Conservation (phyloP, 2,797 vertebrate genomes). For the Coregonus suidteri region DNA sequence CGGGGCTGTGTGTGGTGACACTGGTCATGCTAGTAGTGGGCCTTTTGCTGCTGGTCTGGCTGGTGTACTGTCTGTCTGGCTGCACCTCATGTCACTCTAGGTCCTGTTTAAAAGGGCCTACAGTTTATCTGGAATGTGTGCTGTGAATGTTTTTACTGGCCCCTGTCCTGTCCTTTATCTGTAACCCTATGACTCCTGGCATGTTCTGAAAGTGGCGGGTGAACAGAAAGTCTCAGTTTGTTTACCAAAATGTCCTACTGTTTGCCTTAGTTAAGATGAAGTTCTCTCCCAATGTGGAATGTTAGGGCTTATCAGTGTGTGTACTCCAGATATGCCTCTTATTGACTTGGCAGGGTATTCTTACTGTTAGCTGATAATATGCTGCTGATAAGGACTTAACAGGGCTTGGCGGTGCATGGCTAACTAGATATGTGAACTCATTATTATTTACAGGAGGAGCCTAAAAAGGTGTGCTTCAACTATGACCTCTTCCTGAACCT, state of each 20-base stretch:
- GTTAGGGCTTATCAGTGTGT: slow-evolving; percentile 45
- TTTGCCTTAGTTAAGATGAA: not conserved
- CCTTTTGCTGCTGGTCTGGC: not conserved
- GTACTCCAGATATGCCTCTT: slow-evolving; percentile 29
- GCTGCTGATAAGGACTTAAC: slow-evolving; percentile 6
- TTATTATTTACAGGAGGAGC: slow-evolving; percentile 86
- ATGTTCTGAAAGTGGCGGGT: not conserved
- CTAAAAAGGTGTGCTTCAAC: slow-evolving; percentile 94
- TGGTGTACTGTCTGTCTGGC: not conserved
- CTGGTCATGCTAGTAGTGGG: not conserved
- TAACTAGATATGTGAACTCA: not conserved
- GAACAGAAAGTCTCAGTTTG: not conserved
- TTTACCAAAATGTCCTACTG: not conserved
- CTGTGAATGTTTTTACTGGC: not conserved
- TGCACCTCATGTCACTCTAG: not conserved
- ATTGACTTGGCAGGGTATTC: slow-evolving; percentile 45
- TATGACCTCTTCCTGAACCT: slow-evolving; percentile 97
- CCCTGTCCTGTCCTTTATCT: too few species aligned
- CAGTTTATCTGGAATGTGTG: slow-evolving; percentile 18
- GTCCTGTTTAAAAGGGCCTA: not conserved
- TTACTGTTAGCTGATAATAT: slow-evolving; percentile 15
- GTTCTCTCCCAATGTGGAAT: slow-evolving; percentile 35
- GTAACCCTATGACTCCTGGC: not conserved
- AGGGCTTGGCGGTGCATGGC: not conserved
- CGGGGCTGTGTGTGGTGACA: not conserved